Evolutionary conservation across 2,888 invertebrate species (phyloP), one percentile per base, ranked within the genome.

Genomic region (Lamproptera curius): DNA sequence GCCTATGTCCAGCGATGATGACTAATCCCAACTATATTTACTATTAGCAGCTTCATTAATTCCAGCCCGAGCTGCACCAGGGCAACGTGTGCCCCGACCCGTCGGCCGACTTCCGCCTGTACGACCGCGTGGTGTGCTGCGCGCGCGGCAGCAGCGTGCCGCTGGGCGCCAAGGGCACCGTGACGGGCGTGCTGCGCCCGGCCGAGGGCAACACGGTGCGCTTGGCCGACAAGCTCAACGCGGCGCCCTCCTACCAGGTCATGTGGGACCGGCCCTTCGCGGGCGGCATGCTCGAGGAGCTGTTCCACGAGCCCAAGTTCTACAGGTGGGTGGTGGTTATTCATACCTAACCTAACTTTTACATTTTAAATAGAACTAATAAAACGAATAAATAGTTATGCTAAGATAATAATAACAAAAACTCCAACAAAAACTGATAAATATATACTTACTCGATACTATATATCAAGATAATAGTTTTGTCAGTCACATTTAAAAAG

Each of bases 51-150:
- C n/a, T n/a, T n/a, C n/a, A n/a, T n/a, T n/a, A n/a, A n/a, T n/a
- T n/a, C 1, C 61, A 88, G 88, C 71, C 84, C 40, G 86, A 88
- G 31, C 68, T 87, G 43, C 72, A 90, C 79, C 66, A 90, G 85
- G 59, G 90, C 43, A 90, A 90, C 60, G 68, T 90, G 28, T 73
- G 89, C 5, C 95, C 96, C 0, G 96, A 96, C 75, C 80, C 90
- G 0, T 84, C 81, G 6, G 90, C 92, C 0, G 89, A 89, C 43
- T 94, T 90, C 78, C 68, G 84, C 52, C 70, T 98, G 51, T 92
- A 94, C 64, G 98, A 99, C 82, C 90, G 98, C 42, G 92, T 99
- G 37, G 92, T 97, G 2, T 92, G 94, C 66, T 92, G 94, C 0
- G 89, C 93, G 20, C 90, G 91, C 23, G 91, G 92, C 42, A 93